Conservation (phyloP, 2,888 invertebrate species). For the Aphodius sticticus region DNA sequence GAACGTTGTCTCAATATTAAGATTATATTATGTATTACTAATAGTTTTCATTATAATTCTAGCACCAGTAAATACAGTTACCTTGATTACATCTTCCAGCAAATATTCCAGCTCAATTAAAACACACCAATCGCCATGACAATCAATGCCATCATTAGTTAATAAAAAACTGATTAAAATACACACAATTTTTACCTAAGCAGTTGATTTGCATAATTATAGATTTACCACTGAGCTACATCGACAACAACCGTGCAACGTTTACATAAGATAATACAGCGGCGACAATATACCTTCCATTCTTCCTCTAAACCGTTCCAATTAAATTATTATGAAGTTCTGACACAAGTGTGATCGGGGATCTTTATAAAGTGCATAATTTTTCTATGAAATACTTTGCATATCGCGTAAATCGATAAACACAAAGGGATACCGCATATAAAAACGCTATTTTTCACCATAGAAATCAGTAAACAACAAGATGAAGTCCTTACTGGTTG, state of each 20-base stretch:
- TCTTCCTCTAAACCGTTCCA: background rate
- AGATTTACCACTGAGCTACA: background rate
- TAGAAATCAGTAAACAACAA: background rate
- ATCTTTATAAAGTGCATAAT: background rate
- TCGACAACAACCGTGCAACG: background rate
- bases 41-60: too few species aligned
- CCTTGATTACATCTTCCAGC: background rate
- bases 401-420: background rate
- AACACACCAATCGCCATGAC: background rate
- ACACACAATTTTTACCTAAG: background rate
- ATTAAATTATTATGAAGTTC: background rate
- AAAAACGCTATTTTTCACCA: background rate
- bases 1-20: too few species aligned
- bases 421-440: background rate
- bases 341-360: background rate
- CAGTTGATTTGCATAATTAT: background rate
- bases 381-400: background rate
- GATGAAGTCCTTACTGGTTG: background rate
- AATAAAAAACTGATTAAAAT: background rate
- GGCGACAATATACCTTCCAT: background rate
- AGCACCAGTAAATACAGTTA: background rate
- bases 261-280: background rate
- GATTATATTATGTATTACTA: too few species aligned
- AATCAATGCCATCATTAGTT: background rate
- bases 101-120: background rate